Conservation (phyloP, 1,140 invertebrate species). For the Trachelipus rathkii region DNA sequence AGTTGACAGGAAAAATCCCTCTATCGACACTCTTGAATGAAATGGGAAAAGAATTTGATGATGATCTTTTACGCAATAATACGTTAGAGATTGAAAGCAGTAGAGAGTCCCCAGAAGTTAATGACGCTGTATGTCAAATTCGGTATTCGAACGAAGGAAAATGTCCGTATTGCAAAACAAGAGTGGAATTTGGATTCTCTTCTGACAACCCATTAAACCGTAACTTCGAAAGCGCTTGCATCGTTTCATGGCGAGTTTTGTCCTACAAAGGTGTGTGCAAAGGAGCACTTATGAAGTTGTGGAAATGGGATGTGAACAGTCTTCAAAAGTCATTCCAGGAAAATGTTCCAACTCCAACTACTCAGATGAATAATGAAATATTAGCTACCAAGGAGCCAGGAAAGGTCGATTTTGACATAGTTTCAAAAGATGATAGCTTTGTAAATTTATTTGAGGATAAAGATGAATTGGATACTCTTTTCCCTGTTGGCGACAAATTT, state of each 20-base stretch:
- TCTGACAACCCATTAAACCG: background rate
- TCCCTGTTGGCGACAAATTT: background rate
- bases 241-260: background rate
- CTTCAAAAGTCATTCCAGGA: background rate
- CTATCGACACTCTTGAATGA: background rate
- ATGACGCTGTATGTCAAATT: background rate
- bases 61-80: background rate
- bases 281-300: background rate
- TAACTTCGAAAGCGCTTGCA: background rate
- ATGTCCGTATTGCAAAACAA: background rate
- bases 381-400: too few species aligned
- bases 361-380: background rate
- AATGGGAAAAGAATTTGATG: conserved; percentile 1
- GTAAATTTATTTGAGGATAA: background rate
- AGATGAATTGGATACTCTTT: background rate
- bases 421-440: too few species aligned
- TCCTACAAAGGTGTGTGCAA: background rate
- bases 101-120: background rate
- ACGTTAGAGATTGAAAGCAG: background rate
- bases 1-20: background rate
- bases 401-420: too few species aligned
- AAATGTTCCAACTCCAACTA: background rate
- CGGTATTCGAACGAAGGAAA: background rate
- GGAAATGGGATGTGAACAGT: background rate
- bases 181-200: background rate